Conservation (phyloP, 2,113 vertebrate species). For the Setophaga petechia region DNA sequence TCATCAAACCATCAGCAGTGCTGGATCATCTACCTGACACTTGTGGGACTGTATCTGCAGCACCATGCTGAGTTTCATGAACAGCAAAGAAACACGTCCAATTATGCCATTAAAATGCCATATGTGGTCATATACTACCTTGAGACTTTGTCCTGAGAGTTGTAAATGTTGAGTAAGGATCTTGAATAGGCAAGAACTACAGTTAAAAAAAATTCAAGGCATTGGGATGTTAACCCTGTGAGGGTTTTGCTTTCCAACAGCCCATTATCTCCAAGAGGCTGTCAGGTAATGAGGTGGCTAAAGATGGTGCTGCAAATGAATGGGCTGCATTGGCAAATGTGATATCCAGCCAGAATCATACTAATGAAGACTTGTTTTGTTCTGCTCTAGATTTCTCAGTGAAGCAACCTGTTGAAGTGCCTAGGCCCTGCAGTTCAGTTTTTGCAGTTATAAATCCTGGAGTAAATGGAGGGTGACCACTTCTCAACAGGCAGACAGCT, state of each 20-base stretch:
- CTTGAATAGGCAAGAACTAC: background rate
- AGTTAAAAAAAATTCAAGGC: background rate
- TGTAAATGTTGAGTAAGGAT: background rate
- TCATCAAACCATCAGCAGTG: too few relatives aligned
- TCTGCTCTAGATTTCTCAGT: background rate
- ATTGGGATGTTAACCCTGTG: background rate
- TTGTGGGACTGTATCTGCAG: background rate
- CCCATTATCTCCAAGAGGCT: background rate
- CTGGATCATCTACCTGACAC: background rate
- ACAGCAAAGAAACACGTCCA: background rate
- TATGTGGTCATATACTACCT: background rate
- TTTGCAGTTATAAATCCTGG: background rate
- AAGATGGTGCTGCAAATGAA: background rate
- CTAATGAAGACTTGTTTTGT: background rate
- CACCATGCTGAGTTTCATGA: background rate
- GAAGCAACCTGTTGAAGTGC: background rate
- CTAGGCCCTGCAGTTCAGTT: background rate
- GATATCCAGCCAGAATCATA: background rate
- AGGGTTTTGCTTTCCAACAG: background rate
- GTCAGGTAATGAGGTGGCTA: background rate
- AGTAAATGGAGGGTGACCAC: fast-evolving
- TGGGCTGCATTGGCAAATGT: background rate
- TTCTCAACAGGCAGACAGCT: background rate
- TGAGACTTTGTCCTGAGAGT: background rate
- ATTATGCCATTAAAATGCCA: background rate